These are phyloP conservation scores for Baryphthengus martii DNA, from an alignment of 2,113 vertebrate genomes.

Conservation along the genomic window DNA sequence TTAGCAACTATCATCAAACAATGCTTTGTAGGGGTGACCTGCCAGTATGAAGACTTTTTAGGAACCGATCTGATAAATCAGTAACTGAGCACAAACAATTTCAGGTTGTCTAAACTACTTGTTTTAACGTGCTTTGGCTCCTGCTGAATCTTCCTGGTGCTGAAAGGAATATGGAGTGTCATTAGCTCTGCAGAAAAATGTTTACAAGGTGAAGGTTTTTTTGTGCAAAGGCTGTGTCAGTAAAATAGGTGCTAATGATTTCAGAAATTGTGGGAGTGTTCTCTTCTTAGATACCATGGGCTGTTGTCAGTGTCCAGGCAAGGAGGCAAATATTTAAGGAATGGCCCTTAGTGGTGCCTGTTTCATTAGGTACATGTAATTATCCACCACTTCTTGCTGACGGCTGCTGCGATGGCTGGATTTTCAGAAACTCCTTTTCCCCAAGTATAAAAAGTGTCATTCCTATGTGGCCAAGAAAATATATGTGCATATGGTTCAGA, in stretches of 20 bases:
- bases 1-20: not conserved
- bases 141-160: not conserved
- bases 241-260: not conserved
- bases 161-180: not conserved
- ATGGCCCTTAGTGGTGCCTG: not conserved
- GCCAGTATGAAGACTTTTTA: not conserved
- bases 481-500: fast-evolving
- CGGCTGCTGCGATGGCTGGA: not conserved
- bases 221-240: not conserved
- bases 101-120: not conserved
- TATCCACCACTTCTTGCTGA: not conserved
- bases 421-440: not conserved
- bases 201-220: not conserved
- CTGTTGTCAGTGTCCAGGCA: not conserved
- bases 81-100: not conserved
- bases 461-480: not conserved
- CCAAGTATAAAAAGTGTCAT: not conserved
- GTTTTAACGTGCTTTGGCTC: not conserved
- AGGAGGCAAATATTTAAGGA: not conserved
- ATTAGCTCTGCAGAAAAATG: not conserved
- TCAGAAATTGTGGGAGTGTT: not conserved
- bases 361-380: not conserved
- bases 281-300: not conserved
- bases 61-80: not conserved
- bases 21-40: not conserved